Evolutionary conservation across 1,140 invertebrate species (phyloP), one percentile per base, ranked within the genome.

Genomic region (Bombus sylvicola): DNA sequence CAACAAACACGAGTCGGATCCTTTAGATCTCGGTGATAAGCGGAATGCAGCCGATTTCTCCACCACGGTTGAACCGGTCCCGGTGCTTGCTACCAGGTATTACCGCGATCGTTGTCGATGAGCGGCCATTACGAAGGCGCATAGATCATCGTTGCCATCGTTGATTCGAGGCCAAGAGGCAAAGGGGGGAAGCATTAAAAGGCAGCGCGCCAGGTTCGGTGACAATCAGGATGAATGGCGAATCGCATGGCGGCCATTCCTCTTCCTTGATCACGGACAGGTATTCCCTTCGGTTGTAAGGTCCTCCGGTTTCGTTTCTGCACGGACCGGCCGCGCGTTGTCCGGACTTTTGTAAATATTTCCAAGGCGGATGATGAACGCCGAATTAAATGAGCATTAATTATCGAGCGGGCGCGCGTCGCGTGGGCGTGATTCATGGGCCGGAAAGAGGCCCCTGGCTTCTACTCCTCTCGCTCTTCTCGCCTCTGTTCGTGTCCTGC

Each of bases 371-470:
- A 94, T 94, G 93, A 94, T 93, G 91, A 92, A 94, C 92, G 89
- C 92, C 91, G 90, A 94, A 93, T 94, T 93, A 94, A 95, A 94
- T 92, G 93, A 91, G 92, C 92, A 95, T 95, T 94, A 95, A 94
- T 95, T 94, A 94, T 94, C 90, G 89, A 89, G 86, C 83, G 85
- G 90, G 89, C 90, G 92, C 91, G 90, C 86, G 89, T 92, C 92
- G 93, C 92, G 94, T 94, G 92, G 94, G 94, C 90, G 94, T 94
- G 94, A 95, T 95, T 94, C 92, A 94, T 93, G 92, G 88, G 80
- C 88, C 87, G 83, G 83, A 85, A 92, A 92, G 86, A 78, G 82
- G 75, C 81, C 85, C 79, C 85, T 83, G 86, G 87, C 83, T 87
- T 43, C 80, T 80, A 68, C 75, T 66, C 80, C 75, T 87, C 41